Evolutionary conservation across 2,113 vertebrate genomes (phyloP).

Genomic region (Pteronura brasiliensis): DNA sequence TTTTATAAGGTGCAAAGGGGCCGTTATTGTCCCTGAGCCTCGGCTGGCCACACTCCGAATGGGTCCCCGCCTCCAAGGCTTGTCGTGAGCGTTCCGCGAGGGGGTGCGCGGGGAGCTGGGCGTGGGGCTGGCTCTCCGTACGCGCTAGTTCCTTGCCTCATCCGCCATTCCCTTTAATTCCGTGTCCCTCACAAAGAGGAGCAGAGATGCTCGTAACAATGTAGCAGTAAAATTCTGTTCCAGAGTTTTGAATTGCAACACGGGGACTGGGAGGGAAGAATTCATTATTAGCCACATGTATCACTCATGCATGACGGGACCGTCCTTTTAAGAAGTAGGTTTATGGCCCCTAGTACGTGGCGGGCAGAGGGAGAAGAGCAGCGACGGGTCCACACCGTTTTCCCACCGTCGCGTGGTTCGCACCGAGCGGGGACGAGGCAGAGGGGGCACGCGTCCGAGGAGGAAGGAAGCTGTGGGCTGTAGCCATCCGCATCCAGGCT

Average conservation of each 20-base stretch:
- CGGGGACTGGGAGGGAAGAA: background rate
- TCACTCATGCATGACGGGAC: too few relatives aligned
- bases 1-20: background rate
- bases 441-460: accelerated
- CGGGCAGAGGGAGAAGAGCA: too few relatives aligned
- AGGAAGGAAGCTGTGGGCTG: accelerated
- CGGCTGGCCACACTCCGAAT: accelerated
- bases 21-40: background rate
- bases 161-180: background rate
- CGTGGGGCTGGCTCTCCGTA: accelerated
- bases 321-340: too few relatives aligned
- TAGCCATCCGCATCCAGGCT: accelerated
- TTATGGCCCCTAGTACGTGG: background rate
- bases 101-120: accelerated
- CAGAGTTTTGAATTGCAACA: background rate
- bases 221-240: background rate
- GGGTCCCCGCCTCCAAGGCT: accelerated
- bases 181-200: background rate
- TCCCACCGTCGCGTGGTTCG: accelerated
- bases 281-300: background rate
- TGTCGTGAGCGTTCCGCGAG: accelerated
- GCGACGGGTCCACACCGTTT: accelerated
- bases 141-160: accelerated
- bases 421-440: accelerated
- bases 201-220: background rate